Conservation (phyloP, 2,888 invertebrate species). For the Chrysodeixis includens region DNA sequence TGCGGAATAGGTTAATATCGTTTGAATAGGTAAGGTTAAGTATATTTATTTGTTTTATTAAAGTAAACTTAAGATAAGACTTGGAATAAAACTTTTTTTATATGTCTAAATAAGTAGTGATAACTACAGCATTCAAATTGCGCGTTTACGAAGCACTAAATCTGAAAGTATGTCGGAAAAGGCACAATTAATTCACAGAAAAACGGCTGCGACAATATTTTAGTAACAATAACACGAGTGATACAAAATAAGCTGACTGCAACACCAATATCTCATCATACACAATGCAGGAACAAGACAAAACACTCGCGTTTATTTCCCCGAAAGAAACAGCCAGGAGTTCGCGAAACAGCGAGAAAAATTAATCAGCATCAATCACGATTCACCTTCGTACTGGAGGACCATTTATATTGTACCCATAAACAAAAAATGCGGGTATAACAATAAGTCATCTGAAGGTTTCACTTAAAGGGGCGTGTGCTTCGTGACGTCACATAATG, state of each 20-base stretch:
- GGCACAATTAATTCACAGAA: neutral
- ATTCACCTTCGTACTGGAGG: slow-evolving; percentile 52
- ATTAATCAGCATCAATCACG: slow-evolving; percentile 61
- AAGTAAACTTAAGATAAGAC: too few relatives aligned
- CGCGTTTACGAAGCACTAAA: neutral
- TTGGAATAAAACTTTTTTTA: too few relatives aligned
- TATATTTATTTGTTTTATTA: too few relatives aligned
- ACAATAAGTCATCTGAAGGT: slow-evolving; percentile 63
- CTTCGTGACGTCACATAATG: slow-evolving; percentile 72
- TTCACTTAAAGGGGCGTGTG: slow-evolving; percentile 66
- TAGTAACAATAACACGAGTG: slow-evolving; percentile 26
- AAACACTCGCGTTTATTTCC: slow-evolving; percentile 50
- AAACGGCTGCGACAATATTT: neutral
- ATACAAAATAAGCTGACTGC: slow-evolving; percentile 26
- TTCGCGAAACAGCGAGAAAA: slow-evolving; percentile 48
- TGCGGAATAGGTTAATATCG: neutral
- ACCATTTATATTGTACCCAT: slow-evolving; percentile 54
- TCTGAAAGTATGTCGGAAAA: neutral
- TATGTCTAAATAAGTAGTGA: too few relatives aligned
- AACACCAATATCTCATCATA: slow-evolving; percentile 44
- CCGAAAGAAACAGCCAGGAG: slow-evolving; percentile 45
- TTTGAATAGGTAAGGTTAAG: neutral
- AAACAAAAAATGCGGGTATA: slow-evolving; percentile 54
- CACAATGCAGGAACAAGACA: slow-evolving; percentile 51
- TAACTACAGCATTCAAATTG: too few relatives aligned